Base-by-base conservation (phyloP, 1,140 invertebrate species). In the Tetragonula clypearis region DNA sequence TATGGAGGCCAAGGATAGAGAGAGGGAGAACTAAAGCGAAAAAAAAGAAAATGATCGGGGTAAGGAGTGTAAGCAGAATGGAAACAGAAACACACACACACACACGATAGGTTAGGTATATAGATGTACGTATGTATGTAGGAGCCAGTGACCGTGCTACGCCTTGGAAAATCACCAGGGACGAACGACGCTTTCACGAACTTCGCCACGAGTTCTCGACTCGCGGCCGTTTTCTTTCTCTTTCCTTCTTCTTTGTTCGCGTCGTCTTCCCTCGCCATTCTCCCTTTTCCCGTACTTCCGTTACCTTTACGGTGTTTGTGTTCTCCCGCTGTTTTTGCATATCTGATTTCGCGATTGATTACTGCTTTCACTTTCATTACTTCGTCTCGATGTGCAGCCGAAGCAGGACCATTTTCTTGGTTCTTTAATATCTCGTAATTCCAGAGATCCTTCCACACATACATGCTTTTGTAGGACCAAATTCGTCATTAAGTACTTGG, bases 161-260 rank as follows among this genome's bases (percentile, higher is more conserved):
- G 71, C n/a, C 76, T 60, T 65, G 58, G 78, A 35, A 80, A 90
- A 90, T 91, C 93, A 91, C 92, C 58, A 87, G 92, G 92, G 93
- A 93, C 87, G 85, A 86, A 92, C 88, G 89, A 83, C 69, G 78
- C 78, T 90, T 89, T 86, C 85, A 72, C 80, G 73, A 93, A 93
- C 90, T 93, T 93, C 78, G 72, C 69, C 82, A 82, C 73, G 83
- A 91, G 81, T 83, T 90, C 88, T 77, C 82, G 12, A 41, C 79
- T 68, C 71, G 77, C 72, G 53, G 35, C 82, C 73, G n/a, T 76
- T 77, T 82, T 60, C 79, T 75, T 58, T 60, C 41, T 81, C 68
- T 77, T 56, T 66, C 55, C n/a, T 30, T n/a, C 23, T 41, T 71
- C 68, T 72, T 62, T 65, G 17, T 69, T 41, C 72, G 1, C 19